Evolutionary conservation across 1,140 invertebrate genomes (phyloP).

Genomic region (Pogonomyrmex barbatus): DNA sequence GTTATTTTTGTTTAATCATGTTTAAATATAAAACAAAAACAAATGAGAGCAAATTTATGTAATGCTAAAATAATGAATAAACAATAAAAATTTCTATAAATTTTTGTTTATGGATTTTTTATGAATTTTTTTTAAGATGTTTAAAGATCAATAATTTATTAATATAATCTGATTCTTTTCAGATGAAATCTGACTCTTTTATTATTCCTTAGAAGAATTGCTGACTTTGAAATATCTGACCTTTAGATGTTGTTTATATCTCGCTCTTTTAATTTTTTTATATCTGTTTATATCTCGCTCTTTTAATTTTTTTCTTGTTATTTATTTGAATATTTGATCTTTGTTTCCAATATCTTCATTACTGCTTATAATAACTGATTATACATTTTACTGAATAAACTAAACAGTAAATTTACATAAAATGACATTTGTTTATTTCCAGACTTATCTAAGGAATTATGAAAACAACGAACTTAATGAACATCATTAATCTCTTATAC

Average conservation of each 20-base stretch:
- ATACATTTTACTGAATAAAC: neutral
- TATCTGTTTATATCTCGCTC: neutral
- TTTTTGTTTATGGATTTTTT: too few species aligned
- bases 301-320: neutral
- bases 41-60: neutral
- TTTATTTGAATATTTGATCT: neutral
- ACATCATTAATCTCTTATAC: neutral
- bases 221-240: neutral
- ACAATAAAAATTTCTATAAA: too few species aligned
- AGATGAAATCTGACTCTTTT: neutral
- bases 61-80: too few species aligned
- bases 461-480: neutral
- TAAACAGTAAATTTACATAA: neutral
- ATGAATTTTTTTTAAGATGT: neutral
- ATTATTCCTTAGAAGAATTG: neutral
- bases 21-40: neutral
- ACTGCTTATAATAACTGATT: neutral
- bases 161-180: neutral
- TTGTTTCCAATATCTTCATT: neutral
- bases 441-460: neutral
- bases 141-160: neutral
- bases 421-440: neutral
- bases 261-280: neutral
- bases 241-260: neutral
- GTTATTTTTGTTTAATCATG: too few species aligned